These are phyloP conservation scores for Tenualosa ilisha DNA, from an alignment of 2,797 vertebrate species.

Conservation along the genomic window DNA sequence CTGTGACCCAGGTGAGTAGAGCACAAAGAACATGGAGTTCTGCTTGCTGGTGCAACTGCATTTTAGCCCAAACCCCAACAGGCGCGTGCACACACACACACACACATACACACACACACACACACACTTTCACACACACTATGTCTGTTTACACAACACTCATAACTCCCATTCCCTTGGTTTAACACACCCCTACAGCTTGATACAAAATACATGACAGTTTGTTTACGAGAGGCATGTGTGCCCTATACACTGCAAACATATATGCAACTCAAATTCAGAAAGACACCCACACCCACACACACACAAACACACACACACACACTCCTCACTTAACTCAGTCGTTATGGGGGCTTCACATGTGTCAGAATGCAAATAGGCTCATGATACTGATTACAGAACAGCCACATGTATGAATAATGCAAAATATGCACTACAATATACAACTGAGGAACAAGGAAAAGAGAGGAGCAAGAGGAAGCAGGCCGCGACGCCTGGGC, in stretches of 20 bases:
- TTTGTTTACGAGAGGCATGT: background rate
- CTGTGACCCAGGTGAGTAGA: background rate
- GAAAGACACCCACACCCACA: background rate
- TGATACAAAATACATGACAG: conserved; percentile 5
- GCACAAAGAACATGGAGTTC: conserved; percentile 6
- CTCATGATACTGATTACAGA: conserved; percentile 31
- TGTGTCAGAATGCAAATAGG: conserved; percentile 39
- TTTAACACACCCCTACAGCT: background rate
- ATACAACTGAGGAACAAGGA: conserved; percentile 17
- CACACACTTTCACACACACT: conserved; percentile 5
- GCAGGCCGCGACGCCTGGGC: conserved; percentile 43
- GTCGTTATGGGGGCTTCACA: background rate
- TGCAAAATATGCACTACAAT: conserved; percentile 34
- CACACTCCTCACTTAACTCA: background rate
- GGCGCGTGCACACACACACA: background rate
- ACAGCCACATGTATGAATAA: conserved; percentile 37
- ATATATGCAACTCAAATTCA: background rate
- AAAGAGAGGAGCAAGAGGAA: background rate
- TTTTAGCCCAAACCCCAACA: background rate
- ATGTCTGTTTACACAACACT: background rate
- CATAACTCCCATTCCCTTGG: background rate
- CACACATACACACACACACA: background rate
- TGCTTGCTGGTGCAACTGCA: background rate
- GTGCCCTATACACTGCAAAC: background rate
- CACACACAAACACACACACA: background rate